Evolutionary conservation across 1,140 invertebrate genomes (phyloP).

Genomic region (Adoxophyes honmai): DNA sequence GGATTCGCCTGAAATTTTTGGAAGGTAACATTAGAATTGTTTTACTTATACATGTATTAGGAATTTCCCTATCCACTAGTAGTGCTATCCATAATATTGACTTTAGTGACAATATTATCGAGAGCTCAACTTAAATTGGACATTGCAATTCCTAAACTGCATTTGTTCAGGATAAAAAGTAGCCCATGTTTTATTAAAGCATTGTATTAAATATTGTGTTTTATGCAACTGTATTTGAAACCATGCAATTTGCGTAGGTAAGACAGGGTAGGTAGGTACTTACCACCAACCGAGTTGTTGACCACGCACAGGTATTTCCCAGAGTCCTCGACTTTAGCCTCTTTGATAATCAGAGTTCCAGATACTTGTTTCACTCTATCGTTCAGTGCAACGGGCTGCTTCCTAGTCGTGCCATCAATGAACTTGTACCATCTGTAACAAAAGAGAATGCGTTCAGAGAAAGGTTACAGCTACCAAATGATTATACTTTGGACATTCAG

Average conservation of each 20-base stretch:
- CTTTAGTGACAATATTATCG: too few species aligned
- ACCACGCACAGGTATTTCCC: constrained; percentile 96
- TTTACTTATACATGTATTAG: too few species aligned
- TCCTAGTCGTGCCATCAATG: constrained; percentile 88
- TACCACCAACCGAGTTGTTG: constrained; percentile 93
- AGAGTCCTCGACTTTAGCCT: constrained; percentile 93
- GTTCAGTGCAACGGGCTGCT: constrained; percentile 89
- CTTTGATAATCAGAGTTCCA: constrained; percentile 93
- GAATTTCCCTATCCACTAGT: too few species aligned
- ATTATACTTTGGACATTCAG: constrained; percentile 9
- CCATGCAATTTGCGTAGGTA: too few species aligned
- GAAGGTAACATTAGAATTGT: neutral
- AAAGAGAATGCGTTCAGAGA: constrained; percentile 60
- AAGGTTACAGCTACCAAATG: constrained; percentile 1
- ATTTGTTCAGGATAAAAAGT: too few species aligned
- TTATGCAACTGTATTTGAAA: too few species aligned
- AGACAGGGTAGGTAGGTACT: too few species aligned
- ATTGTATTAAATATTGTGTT: neutral
- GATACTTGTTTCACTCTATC: constrained; percentile 95
- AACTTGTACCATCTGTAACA: constrained; percentile 95
- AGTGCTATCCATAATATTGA: too few species aligned
- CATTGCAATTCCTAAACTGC: too few species aligned
- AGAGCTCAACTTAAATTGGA: too few species aligned
- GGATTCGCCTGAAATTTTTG: constrained; percentile 81
- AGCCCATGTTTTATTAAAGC: neutral